Evolutionary conservation across 2,797 vertebrate species (phyloP), one percentile per base, ranked within the genome.

Genomic region (Danio albolineatus): DNA sequence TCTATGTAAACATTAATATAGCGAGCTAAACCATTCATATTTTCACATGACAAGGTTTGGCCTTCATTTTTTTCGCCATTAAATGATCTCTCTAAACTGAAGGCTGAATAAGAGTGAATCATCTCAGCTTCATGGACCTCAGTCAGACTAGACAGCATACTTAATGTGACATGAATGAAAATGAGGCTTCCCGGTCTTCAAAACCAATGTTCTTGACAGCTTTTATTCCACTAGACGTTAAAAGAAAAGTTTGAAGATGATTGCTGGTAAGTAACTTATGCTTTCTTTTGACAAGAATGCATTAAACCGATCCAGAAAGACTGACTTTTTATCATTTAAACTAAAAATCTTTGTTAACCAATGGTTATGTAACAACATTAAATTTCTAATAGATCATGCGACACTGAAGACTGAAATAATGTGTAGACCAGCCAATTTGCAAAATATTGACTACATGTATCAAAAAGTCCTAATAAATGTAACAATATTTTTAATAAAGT

Each of bases 1-100:
- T 49, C 36, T 48, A 51, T n/a, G 7, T 60, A 69, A 78, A 70
- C 65, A 78, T 67, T 21, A 12, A 56, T 51, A 64, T 17, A 53
- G 59, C 17, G 56, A 66, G 51, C 38, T 76, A 56, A 66, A 56
- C 21, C 4, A 10, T 77, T 67, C 38, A 57, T 1, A 56, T 46
- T 57, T 57, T 66, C 74, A 77, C 41, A 19, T 0, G 16, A 19
- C 39, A 17, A 14, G 38, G 17, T 28, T 54, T 56, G 49, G 51
- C 51, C 62, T 67, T 67, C 16, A 17, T 14, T 28, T 65, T 16
- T 60, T 51, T 17, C 5, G 38, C 41, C 14, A 49, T 43, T 43
- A 53, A 71, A 78, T 21, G 6, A 17, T 28, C 57, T 6, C 13
- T 71, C 41, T 59, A 71, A 71, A 53, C 17, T 43, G 67, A 61